Base-by-base conservation (phyloP, 2,113 vertebrate genomes). In the Halcyon senegalensis region DNA sequence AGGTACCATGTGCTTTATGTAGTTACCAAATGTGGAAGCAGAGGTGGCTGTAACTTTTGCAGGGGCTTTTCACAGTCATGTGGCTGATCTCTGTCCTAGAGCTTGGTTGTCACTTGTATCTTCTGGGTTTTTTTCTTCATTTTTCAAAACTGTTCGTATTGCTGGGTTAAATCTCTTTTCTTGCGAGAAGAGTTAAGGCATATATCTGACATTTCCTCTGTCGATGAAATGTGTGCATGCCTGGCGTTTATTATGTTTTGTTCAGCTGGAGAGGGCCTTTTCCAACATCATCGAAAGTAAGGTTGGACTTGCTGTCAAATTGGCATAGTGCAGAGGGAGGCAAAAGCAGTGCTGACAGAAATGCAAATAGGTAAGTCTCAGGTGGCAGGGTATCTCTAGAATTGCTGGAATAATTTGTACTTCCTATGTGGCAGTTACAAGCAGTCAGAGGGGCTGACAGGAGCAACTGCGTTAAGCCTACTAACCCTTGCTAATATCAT, bases 171-270 rank as follows among this genome's bases (percentile, higher is more conserved):
- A 44, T 72, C 10, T 70, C 11, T 44, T n/a, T 39, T 77, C 59
- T 76, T 31, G 12, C n/a, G 46, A 62, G 81, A 87, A 37, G 33
- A 66, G 14, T 58, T 84, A 44, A 84, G 28, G 31, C 21, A 28
- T 0, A 4, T 51, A 39, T 60, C 27, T 68, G 51, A 4, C 1
- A 2, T 76, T 70, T 73, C 58, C 18, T 67, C 28, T 73, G 58
- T 20, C 78, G n/a, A 2, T 37, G 23, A 76, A 85, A 55, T 3
- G 1, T 10, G 8, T 44, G 28, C 27, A 21, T 0, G 0, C 31
- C 28, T 69, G 56, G 33, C 39, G 12, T 77, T 87, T 70, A 19
- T 64, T 33, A 16, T 53, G 23, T 79, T 91, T 82, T 83, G 23
- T 50, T 77, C 83, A 73, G 0, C 10, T 78, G 60, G 19, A 60